phyloP scores from a whole-genome alignment of 1,140 invertebrate genomes.

The Mercenaria mercenaria region DNA sequence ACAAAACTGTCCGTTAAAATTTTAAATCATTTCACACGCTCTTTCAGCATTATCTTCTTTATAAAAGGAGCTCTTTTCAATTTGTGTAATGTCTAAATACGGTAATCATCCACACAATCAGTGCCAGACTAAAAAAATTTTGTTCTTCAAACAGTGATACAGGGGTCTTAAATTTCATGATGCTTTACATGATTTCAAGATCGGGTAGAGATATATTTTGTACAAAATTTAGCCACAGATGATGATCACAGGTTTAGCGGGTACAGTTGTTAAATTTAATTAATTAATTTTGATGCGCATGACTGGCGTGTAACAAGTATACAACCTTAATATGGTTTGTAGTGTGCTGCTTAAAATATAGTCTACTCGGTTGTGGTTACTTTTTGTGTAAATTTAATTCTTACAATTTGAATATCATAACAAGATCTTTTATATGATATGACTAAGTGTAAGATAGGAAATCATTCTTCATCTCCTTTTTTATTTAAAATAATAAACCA shows the following conservation, averaged over 20 bases:
- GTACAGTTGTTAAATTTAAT: not conserved
- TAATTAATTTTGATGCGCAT: not conserved
- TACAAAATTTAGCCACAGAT: not conserved
- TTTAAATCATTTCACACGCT: not conserved
- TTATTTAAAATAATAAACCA: too few relatives aligned
- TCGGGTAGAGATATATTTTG: not conserved
- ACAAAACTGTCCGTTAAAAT: not conserved
- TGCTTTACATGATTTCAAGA: not conserved
- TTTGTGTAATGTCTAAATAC: not conserved
- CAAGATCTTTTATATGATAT: too few relatives aligned
- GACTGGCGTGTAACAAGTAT: too few relatives aligned
- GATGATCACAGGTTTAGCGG: not conserved
- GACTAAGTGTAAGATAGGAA: too few relatives aligned
- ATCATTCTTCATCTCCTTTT: too few relatives aligned
- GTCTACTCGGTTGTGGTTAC: too few relatives aligned
- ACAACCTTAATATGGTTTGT: too few relatives aligned
- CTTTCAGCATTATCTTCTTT: not conserved
- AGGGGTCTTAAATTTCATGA: not conserved
- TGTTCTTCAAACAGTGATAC: not conserved
- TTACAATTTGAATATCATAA: too few relatives aligned
- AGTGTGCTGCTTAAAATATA: too few relatives aligned
- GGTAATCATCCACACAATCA: not conserved
- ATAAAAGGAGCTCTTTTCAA: not conserved
- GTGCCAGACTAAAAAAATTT: not conserved
- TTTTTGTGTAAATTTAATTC: too few relatives aligned